phyloP scores from a whole-genome alignment of 2,888 invertebrate species.

The Aquatica leii region DNA sequence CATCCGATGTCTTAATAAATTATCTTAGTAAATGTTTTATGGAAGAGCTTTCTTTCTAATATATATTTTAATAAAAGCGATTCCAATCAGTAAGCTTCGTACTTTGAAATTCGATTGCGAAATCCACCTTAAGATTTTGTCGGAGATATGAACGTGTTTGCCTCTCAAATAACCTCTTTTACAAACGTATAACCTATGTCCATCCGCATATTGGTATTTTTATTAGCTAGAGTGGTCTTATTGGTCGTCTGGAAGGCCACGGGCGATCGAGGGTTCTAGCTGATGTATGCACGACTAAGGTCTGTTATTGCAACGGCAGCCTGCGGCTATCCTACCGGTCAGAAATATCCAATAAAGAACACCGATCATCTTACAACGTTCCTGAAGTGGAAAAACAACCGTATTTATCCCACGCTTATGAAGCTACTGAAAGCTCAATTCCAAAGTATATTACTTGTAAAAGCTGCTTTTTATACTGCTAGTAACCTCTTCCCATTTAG shows the following conservation, averaged over 20 bases:
- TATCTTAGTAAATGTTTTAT: conserved; percentile 37
- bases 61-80: conserved; percentile 34
- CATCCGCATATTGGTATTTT: conserved; percentile 53
- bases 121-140: conserved; percentile 16
- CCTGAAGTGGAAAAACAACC: conserved; percentile 59
- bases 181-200: conserved; percentile 56
- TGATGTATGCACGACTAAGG: conserved; percentile 55
- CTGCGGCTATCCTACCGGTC: conserved; percentile 54
- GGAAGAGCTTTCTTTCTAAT: conserved; percentile 28
- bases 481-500: conserved; percentile 23
- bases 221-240: conserved; percentile 53
- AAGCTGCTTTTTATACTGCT: conserved; percentile 25
- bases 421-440: conserved; percentile 44
- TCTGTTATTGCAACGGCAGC: conserved; percentile 55
- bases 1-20: conserved; percentile 38
- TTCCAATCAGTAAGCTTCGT: conserved; percentile 13
- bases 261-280: conserved; percentile 46
- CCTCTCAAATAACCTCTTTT: conserved; percentile 42
- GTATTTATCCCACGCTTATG: conserved; percentile 55
- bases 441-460: conserved; percentile 31
- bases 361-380: conserved; percentile 57
- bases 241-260: conserved; percentile 48
- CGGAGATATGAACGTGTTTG: conserved; percentile 18
- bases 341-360: conserved; percentile 57
- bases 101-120: conserved; percentile 5